A percentile compares a stretch with the other conserved stretches of the same genome.
Conservation (phyloP, 2,113 vertebrate species). For the Eudyptes chrysolophus region DNA sequence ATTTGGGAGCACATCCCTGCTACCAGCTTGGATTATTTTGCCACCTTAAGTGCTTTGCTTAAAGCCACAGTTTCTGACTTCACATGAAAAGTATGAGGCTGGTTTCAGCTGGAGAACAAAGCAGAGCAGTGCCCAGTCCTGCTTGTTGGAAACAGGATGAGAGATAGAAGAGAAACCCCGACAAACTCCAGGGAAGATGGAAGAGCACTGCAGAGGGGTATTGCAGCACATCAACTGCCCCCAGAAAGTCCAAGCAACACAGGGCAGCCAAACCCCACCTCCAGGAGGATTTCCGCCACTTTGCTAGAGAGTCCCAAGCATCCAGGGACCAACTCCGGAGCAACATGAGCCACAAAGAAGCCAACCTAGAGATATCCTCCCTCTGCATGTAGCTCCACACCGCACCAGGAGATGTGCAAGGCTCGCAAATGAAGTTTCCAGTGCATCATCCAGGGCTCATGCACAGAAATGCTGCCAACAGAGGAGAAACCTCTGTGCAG, state of each 20-base stretch:
- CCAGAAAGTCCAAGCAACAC: rapidly evolving
- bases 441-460: not conserved
- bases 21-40: rapidly evolving
- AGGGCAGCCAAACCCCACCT: not conserved
- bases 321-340: not conserved
- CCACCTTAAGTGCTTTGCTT: not conserved
- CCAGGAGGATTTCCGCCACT: not conserved
- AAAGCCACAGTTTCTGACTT: not conserved
- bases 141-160: not conserved
- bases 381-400: not conserved
- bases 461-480: rapidly evolving
- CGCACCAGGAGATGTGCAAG: rapidly evolving
- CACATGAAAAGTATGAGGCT: rapidly evolving
- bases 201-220: rapidly evolving
- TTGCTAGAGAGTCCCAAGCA: not conserved
- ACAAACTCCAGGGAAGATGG: not conserved
- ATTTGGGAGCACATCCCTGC: not conserved
- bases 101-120: not conserved
- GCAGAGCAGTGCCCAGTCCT: not conserved
- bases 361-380: rapidly evolving
- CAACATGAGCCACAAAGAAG: rapidly evolving
- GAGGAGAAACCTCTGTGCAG: rapidly evolving
- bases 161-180: not conserved
- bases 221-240: not conserved
- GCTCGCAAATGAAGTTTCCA: not conserved